Percentiles rank a stretch among this genome's conserved stretches.
Conservation (phyloP, 2,113 vertebrate species). For the Globicephala melas region DNA sequence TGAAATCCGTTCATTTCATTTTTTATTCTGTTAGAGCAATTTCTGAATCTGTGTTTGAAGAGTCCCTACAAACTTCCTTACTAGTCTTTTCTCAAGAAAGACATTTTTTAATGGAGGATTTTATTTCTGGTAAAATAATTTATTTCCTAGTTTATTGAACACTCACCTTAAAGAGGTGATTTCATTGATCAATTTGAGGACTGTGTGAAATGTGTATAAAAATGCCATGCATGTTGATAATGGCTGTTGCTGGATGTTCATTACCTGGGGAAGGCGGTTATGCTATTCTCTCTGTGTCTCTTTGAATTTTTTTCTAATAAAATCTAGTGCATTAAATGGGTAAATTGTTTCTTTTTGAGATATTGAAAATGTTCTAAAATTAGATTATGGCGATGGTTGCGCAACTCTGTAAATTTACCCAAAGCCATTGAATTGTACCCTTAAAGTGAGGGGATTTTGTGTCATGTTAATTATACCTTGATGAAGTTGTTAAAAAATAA, state of each 20-base stretch:
- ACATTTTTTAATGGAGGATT: neutral
- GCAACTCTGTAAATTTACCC: neutral
- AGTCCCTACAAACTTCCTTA: neutral
- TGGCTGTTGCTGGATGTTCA: neutral
- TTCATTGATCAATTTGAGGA: neutral
- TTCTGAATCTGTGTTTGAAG: neutral
- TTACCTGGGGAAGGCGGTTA: neutral
- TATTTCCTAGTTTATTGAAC: neutral
- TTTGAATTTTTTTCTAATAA: neutral
- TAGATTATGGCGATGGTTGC: neutral
- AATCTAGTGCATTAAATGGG: neutral
- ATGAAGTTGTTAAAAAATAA: neutral
- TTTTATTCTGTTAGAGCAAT: neutral
- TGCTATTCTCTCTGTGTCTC: neutral
- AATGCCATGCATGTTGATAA: neutral
- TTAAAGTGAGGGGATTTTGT: neutral
- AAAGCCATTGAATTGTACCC: neutral
- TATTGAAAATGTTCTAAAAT: slow-evolving; percentile 3
- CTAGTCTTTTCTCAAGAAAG: neutral
- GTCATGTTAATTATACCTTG: neutral
- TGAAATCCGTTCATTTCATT: neutral
- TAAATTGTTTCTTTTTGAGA: neutral
- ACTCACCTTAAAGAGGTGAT: neutral
- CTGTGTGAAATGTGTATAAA: neutral
- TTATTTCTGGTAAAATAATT: neutral